A percentile compares a stretch with the other conserved stretches of the same genome.
These are phyloP conservation scores for Naso thynnoides DNA, from an alignment of 2,797 vertebrate genomes.

Conservation along the genomic window DNA sequence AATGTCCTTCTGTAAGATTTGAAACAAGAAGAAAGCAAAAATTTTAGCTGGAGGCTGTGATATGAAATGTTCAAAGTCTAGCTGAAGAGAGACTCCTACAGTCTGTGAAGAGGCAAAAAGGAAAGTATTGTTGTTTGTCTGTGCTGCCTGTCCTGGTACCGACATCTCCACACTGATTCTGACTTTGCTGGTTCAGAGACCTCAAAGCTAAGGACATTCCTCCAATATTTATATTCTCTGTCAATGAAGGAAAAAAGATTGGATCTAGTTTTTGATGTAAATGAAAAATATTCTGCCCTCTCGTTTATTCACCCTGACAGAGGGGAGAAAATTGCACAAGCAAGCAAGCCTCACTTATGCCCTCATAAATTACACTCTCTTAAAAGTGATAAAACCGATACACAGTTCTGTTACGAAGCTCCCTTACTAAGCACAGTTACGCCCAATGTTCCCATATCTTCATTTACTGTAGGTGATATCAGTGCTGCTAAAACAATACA, in stretches of 20 bases:
- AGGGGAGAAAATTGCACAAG: constrained; percentile 22
- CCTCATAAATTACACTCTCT: constrained; percentile 38
- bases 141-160: constrained; percentile 76
- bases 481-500: constrained; percentile 26
- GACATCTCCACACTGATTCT: constrained; percentile 71
- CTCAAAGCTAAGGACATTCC: constrained; percentile 51
- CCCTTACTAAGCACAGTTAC: constrained; percentile 48
- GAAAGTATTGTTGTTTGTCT: constrained; percentile 75
- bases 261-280: neutral
- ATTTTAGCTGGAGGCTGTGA: constrained; percentile 40
- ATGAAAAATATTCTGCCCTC: neutral
- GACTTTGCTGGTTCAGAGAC: constrained; percentile 49
- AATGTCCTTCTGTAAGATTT: constrained; percentile 49
- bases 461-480: constrained; percentile 47
- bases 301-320: neutral
- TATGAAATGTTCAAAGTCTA: constrained; percentile 74
- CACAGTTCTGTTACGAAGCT: constrained; percentile 20
- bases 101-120: constrained; percentile 67
- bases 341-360: constrained; percentile 13
- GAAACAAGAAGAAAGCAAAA: constrained; percentile 54
- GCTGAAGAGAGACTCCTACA: constrained; percentile 69
- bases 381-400: constrained; percentile 73
- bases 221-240: constrained; percentile 26
- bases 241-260: constrained; percentile 4
- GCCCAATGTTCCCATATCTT: constrained; percentile 56